These are phyloP conservation scores for Halcyon badia DNA, from an alignment of 2,797 vertebrate species.

Conservation along the genomic window DNA sequence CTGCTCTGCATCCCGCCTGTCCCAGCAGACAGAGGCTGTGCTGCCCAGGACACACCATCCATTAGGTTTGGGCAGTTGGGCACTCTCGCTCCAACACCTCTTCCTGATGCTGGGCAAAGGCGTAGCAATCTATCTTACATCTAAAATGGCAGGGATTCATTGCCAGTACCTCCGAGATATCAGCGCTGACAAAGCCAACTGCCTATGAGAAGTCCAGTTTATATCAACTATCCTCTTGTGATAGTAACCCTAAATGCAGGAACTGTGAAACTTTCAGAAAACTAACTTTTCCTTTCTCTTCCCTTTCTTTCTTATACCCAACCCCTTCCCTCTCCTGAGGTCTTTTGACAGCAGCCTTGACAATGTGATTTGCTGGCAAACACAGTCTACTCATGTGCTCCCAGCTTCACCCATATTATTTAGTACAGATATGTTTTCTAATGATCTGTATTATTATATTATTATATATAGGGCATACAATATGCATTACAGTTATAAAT, in stretches of 20 bases:
- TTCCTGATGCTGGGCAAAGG: background rate
- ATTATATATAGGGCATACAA: background rate
- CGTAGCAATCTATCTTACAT: background rate
- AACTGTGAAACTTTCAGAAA: background rate
- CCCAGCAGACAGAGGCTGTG: background rate
- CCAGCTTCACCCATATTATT: background rate
- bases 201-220: accelerated
- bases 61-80: accelerated
- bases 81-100: background rate
- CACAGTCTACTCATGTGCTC: background rate
- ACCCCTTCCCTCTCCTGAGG: background rate
- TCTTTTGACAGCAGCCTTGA: background rate
- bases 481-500: background rate
- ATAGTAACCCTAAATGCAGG: background rate
- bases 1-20: background rate
- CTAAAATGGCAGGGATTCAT: background rate
- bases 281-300: background rate
- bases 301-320: background rate
- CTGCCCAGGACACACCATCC: background rate
- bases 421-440: background rate
- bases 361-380: too few species aligned
- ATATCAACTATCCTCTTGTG: background rate
- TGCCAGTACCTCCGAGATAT: background rate
- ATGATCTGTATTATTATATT: background rate
- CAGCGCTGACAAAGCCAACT: background rate